Evolutionary conservation across 2,113 vertebrate species (phyloP).

Genomic region (Chamaetylas fuelleborni): DNA sequence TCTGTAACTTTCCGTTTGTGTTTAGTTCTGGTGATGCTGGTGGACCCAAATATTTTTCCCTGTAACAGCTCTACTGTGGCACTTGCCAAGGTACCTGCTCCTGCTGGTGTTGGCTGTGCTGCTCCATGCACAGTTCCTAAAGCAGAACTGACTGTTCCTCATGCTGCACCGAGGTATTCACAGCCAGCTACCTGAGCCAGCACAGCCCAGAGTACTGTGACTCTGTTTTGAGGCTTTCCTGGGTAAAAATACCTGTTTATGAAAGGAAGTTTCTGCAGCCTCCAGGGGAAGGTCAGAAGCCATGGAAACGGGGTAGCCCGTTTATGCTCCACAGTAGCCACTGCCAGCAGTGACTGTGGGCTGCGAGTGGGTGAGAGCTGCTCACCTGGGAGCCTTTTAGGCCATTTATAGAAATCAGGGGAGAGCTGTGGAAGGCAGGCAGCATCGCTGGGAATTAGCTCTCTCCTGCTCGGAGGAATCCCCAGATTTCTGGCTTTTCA

Average conservation of each 20-base stretch:
- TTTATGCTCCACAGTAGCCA: neutral
- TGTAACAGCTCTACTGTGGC: accelerated
- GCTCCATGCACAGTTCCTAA: neutral
- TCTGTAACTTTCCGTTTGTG: neutral
- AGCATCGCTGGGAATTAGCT: neutral
- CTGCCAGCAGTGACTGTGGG: neutral
- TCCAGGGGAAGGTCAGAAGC: conserved; percentile 14
- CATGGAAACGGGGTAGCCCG: neutral
- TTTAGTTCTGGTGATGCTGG: neutral
- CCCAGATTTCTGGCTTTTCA: neutral
- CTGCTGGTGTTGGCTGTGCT: accelerated
- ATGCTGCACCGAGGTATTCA: accelerated
- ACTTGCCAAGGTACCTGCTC: neutral
- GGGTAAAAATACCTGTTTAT: neutral
- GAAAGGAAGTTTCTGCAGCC: neutral
- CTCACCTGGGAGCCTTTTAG: neutral
- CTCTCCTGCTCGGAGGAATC: neutral
- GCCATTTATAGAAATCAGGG: neutral
- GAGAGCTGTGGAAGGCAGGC: neutral
- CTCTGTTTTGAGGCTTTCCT: neutral
- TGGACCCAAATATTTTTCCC: neutral
- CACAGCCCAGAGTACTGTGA: neutral
- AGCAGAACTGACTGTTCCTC: neutral
- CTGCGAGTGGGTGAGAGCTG: neutral
- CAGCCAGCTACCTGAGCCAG: neutral